Conservation (phyloP, 1,140 invertebrate species). For the Drosophila busckii region DNA sequence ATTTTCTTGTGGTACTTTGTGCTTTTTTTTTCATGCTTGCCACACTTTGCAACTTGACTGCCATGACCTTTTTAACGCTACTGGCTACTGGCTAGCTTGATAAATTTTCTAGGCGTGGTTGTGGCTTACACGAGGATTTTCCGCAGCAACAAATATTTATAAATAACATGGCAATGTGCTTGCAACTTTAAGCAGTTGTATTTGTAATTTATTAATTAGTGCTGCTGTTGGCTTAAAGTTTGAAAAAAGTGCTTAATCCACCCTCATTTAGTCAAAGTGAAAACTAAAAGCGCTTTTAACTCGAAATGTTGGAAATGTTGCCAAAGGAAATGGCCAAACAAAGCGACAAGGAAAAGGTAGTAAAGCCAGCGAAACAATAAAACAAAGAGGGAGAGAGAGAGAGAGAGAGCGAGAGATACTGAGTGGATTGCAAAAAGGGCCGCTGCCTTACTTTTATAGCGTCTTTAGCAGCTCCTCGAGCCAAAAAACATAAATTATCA, state of each 20-base stretch:
- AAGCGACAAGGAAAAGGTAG: slow-evolving; percentile 32
- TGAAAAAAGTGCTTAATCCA: slow-evolving; percentile 35
- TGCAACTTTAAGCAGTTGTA: too few relatives aligned
- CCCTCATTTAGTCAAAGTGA: slow-evolving; percentile 28
- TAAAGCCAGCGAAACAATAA: slow-evolving; percentile 1
- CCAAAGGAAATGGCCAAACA: slow-evolving; percentile 52
- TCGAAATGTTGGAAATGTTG: slow-evolving; percentile 57
- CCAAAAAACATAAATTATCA: slow-evolving; percentile 56
- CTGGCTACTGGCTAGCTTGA: slow-evolving; percentile 18
- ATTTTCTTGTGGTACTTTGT: slow-evolving; percentile 31
- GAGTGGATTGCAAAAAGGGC: slow-evolving; percentile 22
- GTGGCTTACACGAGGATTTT: too few relatives aligned
- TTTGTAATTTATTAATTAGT: too few relatives aligned
- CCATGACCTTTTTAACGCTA: slow-evolving; percentile 64
- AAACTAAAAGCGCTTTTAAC: slow-evolving; percentile 41
- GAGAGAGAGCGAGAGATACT: background rate
- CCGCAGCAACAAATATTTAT: slow-evolving; percentile 24
- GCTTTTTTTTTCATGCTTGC: slow-evolving; percentile 23
- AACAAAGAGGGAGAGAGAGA: background rate
- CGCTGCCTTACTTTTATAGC: background rate
- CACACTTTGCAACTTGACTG: slow-evolving; percentile 35
- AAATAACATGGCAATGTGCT: too few relatives aligned
- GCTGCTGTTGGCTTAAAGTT: slow-evolving; percentile 43
- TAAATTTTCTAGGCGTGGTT: slow-evolving; percentile 68
- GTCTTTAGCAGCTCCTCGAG: slow-evolving; percentile 2